Conservation (phyloP, 2,797 vertebrate genomes). For the Falco biarmicus region DNA sequence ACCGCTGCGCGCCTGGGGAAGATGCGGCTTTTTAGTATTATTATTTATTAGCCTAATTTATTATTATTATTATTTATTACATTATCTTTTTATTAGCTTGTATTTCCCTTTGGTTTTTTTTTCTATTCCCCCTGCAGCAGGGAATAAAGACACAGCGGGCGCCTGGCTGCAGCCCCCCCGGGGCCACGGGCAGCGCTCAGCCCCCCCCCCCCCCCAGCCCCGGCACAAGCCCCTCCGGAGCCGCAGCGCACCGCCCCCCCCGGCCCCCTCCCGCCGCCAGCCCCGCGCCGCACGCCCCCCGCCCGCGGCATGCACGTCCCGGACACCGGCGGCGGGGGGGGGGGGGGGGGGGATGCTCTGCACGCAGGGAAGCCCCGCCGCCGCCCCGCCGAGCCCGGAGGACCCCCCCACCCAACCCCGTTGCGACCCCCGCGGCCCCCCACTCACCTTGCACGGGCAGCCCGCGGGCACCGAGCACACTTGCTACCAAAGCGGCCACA, state of each 20-base stretch:
- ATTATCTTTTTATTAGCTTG: no score
- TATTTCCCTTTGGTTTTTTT: no score
- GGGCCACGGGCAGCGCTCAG: not conserved
- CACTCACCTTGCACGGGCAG: conserved; percentile 98
- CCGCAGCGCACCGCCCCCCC: not conserved
- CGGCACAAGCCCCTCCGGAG: not conserved
- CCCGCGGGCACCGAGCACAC: conserved; percentile 94
- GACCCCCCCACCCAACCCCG: no score
- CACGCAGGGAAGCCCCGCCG: not conserved
- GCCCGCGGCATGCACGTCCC: not conserved
- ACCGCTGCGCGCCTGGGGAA: no score
- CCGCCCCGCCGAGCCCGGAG: not conserved
- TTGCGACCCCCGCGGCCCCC: conserved; percentile 5
- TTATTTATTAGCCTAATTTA: no score
- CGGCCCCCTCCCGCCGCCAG: not conserved
- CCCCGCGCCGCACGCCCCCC: not conserved
- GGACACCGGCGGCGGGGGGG: not conserved
- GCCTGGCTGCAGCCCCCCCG: not conserved
- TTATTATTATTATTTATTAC: no score
- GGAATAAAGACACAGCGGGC: not conserved
- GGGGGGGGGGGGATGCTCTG: no score
- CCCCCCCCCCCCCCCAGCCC: not conserved
- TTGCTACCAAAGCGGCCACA: conserved; percentile 99
- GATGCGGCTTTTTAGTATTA: no score
- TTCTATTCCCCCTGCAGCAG: not conserved